Conservation (phyloP, 2,113 vertebrate genomes). For the Odobenus rosmarus region DNA sequence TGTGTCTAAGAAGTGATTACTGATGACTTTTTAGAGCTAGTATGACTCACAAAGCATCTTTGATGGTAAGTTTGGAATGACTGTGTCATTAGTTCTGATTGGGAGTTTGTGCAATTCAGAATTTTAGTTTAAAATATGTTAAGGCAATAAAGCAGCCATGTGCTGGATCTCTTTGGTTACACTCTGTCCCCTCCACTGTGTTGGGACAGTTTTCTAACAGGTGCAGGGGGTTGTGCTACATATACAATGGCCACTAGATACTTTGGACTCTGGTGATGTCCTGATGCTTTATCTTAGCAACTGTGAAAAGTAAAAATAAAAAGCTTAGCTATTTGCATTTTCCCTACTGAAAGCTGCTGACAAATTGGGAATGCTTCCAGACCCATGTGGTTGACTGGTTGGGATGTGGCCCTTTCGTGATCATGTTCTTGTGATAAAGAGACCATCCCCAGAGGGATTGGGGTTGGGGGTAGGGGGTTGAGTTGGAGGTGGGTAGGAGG, state of each 20-base stretch:
- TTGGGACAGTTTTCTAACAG: background rate
- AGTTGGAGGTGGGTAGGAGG: background rate
- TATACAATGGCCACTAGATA: background rate
- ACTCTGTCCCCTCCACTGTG: background rate
- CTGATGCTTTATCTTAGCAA: constrained; percentile 35
- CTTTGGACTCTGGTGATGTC: background rate
- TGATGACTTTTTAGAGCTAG: constrained; percentile 65
- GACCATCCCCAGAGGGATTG: background rate
- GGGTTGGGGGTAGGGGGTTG: background rate
- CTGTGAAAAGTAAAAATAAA: constrained; percentile 53
- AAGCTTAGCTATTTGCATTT: constrained; percentile 17
- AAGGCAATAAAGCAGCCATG: constrained; percentile 39
- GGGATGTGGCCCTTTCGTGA: background rate
- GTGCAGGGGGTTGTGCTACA: background rate
- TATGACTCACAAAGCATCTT: constrained; percentile 70
- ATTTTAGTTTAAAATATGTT: constrained; percentile 66
- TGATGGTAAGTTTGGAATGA: constrained; percentile 70
- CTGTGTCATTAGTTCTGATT: constrained; percentile 70
- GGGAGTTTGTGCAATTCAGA: constrained; percentile 55
- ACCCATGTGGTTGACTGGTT: background rate
- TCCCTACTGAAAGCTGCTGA: background rate
- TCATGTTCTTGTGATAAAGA: constrained; percentile 13
- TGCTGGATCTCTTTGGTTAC: background rate
- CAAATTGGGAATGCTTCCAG: background rate
- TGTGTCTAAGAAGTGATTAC: constrained; percentile 71